These are phyloP conservation scores for Toxostoma redivivum DNA, from an alignment of 2,113 vertebrate genomes.

Conservation along the genomic window DNA sequence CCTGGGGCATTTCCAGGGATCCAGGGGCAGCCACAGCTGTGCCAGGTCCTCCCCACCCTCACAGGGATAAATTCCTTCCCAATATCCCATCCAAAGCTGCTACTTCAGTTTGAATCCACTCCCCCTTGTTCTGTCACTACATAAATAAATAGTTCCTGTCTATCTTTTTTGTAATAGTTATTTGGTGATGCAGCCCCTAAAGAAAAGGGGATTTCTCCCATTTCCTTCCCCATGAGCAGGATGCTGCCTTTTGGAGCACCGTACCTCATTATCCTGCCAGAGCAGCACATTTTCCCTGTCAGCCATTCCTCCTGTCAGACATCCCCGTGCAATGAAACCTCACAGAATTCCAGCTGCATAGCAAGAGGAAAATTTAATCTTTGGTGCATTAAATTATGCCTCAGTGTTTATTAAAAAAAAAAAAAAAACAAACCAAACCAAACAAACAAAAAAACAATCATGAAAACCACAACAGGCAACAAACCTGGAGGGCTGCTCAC, in stretches of 20 bases:
- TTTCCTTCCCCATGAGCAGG: neutral
- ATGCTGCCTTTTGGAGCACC: neutral
- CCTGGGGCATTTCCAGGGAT: neutral
- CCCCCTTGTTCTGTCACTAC: neutral
- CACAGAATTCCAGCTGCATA: neutral
- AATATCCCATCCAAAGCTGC: neutral
- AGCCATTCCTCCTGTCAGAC: constrained; percentile 16
- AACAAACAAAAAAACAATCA: neutral
- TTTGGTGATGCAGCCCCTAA: neutral
- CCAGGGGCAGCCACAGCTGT: neutral
- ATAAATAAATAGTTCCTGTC: neutral
- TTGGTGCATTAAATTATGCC: neutral
- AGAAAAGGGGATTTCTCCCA: neutral
- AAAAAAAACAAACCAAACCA: neutral
- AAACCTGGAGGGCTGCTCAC: neutral
- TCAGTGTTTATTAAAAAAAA: neutral
- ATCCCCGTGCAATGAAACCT: neutral
- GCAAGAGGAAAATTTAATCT: neutral
- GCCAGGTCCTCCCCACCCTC: neutral
- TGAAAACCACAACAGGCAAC: neutral
- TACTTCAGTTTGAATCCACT: neutral
- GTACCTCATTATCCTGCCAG: constrained; percentile 14
- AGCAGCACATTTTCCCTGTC: neutral
- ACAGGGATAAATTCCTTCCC: neutral
- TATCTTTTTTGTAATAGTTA: neutral